Evolutionary conservation across 1,140 invertebrate genomes (phyloP), one percentile per base, ranked within the genome.

Genomic region (Aradophagus sp.): DNA sequence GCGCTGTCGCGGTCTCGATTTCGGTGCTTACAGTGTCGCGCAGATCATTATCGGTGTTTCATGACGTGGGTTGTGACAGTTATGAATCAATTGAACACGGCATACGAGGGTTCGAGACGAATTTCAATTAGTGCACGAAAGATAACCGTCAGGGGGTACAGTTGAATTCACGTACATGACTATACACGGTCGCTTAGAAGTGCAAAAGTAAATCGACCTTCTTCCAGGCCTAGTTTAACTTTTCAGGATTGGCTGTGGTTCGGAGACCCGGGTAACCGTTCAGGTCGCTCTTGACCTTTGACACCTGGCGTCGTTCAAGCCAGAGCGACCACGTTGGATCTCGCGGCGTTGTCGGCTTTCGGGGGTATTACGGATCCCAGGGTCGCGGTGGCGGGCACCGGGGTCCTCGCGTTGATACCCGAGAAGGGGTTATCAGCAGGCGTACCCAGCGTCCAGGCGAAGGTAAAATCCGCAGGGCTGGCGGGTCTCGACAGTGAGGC

Each of bases 361-460:
- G 80, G 77, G 78, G 74, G 73, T 73, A 77, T 80, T 66, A 58
- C 75, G 53, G 75, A 67, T 66, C 73, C 79, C 79, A 82, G 77
- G 76, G 73, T 82, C 83, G 83, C 83, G 82, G 83, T 84, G 84
- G 83, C 84, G 83, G 84, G 84, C 55, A 84, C 83, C 80, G 78
- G 82, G 70, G 75, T 86, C 70, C 77, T 85, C 45, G 81, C 82
- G 71, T 77, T 83, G 76, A 80, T 84, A 76, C 78, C 79, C 78
- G 80, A 83, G 41, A 82, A 84, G 73, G 80, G 80, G 78, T 78
- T 82, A 78, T 66, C 70, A 61, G n/a, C n/a, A 68, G 41, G 52
- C 32, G 19, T 62, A 45, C 29, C 63, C 41, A 15, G 55, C 15
- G 55, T 44, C 20, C 79, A 80, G 75, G 76, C 75, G 17, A 83